Evolutionary conservation across 2,888 invertebrate genomes (phyloP).

Genomic region (Monoplex corrugatus): DNA sequence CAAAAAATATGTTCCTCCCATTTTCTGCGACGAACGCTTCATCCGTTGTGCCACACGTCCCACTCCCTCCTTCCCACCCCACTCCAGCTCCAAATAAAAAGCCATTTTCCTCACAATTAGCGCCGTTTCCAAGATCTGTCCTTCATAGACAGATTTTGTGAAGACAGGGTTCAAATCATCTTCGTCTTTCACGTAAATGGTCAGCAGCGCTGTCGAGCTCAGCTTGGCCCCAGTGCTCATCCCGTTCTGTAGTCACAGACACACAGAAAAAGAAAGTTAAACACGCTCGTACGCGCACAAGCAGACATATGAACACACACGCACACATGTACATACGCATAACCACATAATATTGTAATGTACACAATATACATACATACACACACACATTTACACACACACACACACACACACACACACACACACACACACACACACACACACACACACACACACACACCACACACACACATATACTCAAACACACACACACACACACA

Average conservation of each 20-base stretch:
- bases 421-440: not conserved
- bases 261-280: not conserved
- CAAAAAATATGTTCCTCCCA: no score
- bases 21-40: no score
- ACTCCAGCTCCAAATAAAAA: no score
- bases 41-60: no score
- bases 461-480: not conserved
- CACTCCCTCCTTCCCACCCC: no score
- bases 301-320: not conserved
- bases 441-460: not conserved
- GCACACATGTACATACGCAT: not conserved
- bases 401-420: not conserved
- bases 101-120: slow-evolving; percentile 36
- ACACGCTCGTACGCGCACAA: not conserved
- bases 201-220: slow-evolving; percentile 51
- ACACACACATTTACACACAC: not conserved
- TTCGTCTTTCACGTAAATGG: slow-evolving; percentile 47
- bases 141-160: slow-evolving; percentile 53
- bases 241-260: slow-evolving; percentile 36
- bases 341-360: not conserved
- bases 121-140: slow-evolving; percentile 33
- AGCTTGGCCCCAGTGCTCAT: slow-evolving; percentile 24
- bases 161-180: slow-evolving; percentile 57
- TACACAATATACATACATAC: not conserved
- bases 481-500: slow-evolving; percentile 19